Evolutionary conservation across 2,888 invertebrate genomes (phyloP), one percentile per base, ranked within the genome.

Genomic region (Drosophila paucipuncta): DNA sequence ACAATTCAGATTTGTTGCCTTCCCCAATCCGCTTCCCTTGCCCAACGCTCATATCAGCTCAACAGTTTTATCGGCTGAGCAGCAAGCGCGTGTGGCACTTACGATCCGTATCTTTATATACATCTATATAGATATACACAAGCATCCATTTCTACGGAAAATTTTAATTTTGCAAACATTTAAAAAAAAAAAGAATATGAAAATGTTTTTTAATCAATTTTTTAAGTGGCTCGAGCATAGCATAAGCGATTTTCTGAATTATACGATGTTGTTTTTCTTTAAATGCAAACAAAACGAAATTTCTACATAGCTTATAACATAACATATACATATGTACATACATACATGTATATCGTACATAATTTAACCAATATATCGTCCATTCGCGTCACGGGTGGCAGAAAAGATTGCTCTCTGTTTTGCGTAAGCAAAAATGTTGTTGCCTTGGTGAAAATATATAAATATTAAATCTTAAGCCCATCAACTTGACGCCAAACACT

Each of bases 381-480:
- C 57, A 73, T 63, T 67, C 73, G 83, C 89, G 85, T 90, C 85
- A 85, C 57, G 60, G 50, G 83, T 55, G 37, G 30, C 70, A 33
- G 25, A 75, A 77, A 69, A 68, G 52, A 68, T 76, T 74, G 76
- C 61, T 57, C 39, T 78, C 69, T 68, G 89, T 68, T 90, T 80
- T 85, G 75, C 85, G 85, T 83, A 90, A 85, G 85, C 85, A 90
- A 71, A 75, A 74, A 64, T 68, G 70, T 62, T 65, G 59, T 60
- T 63, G 60, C 59, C 78, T 73, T 67, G 75, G 73, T 69, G 73
- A 83, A 78, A 89, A 84, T 82, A 91, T 87, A 87, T 91, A 91
- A 86, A 91, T 91, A 87, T 77, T 63, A 73, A 78, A 83, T 76
- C 76, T 80, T 89, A 85, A 89, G 73, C 80, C 78, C 82, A 89